Evolutionary conservation across 2,797 vertebrate genomes (phyloP).

Genomic region (Dendrocincla tyrannina): DNA sequence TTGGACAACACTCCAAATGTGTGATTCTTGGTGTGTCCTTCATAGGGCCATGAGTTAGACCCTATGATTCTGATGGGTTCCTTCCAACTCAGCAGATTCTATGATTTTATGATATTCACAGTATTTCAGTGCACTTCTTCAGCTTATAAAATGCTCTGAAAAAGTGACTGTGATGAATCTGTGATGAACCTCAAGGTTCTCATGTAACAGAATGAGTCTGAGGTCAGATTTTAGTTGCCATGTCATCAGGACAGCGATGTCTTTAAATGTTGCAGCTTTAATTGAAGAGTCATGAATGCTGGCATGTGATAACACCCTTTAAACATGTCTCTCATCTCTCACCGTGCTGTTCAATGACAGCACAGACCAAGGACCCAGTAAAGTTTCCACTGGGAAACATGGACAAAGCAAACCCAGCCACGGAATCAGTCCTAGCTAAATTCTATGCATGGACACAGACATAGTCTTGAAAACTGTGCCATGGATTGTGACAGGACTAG

Average conservation of each 20-base stretch:
- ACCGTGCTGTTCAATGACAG: background rate
- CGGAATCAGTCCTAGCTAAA: background rate
- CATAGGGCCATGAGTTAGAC: too few species aligned
- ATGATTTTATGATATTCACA: background rate
- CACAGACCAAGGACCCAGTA: background rate
- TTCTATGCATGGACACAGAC: background rate
- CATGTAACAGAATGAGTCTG: background rate
- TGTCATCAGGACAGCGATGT: background rate
- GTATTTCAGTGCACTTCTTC: background rate
- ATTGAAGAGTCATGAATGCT: background rate
- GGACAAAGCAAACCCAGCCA: background rate
- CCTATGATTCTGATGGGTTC: too few species aligned
- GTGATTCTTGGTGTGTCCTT: background rate
- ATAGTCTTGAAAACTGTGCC: background rate
- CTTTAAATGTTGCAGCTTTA: background rate
- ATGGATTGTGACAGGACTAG: background rate
- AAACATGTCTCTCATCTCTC: background rate
- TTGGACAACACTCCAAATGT: background rate
- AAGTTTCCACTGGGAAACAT: background rate
- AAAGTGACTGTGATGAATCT: background rate
- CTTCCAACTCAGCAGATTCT: background rate
- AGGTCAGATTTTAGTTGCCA: background rate
- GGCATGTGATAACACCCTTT: rapidly evolving
- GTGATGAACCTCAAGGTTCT: background rate
- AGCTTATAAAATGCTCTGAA: background rate